Percentiles rank a stretch among this genome's conserved stretches.
These are phyloP conservation scores for Ovibos moschatus DNA, from an alignment of 2,113 vertebrate genomes.

Conservation along the genomic window DNA sequence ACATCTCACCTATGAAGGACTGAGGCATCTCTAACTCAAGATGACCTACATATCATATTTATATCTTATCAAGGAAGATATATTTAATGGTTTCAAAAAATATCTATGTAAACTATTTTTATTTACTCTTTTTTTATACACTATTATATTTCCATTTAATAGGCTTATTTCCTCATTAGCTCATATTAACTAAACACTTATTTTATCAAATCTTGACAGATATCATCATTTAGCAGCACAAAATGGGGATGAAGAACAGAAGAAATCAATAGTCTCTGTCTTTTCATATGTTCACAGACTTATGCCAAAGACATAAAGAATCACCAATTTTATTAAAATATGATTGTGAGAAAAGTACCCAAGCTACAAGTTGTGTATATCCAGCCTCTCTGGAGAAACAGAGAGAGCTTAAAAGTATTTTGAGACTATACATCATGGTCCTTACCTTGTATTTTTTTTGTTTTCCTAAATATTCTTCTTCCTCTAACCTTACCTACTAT, in stretches of 20 bases:
- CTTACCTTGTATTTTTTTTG: neutral
- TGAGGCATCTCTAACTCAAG: neutral
- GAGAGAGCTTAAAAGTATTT: neutral
- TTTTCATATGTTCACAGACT: neutral
- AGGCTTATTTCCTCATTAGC: neutral
- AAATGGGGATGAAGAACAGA: neutral
- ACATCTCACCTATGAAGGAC: neutral
- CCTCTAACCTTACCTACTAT: neutral
- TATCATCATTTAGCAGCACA: neutral
- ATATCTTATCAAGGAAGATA: neutral
- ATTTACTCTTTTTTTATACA: neutral
- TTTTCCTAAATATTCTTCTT: neutral
- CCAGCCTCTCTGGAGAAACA: neutral
- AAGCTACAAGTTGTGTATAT: neutral
- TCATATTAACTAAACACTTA: neutral
- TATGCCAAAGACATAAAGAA: neutral
- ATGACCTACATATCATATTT: neutral
- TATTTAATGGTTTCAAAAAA: neutral
- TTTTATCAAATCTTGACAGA: neutral
- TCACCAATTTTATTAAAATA: constrained; percentile 12
- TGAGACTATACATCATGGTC: neutral
- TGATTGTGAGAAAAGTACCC: neutral
- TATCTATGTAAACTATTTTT: neutral
- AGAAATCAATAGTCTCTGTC: neutral
- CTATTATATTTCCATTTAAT: neutral